Percentiles rank a stretch among this genome's conserved stretches.
Conservation (phyloP, 2,888 invertebrate genomes). For the Julus scanicus region DNA sequence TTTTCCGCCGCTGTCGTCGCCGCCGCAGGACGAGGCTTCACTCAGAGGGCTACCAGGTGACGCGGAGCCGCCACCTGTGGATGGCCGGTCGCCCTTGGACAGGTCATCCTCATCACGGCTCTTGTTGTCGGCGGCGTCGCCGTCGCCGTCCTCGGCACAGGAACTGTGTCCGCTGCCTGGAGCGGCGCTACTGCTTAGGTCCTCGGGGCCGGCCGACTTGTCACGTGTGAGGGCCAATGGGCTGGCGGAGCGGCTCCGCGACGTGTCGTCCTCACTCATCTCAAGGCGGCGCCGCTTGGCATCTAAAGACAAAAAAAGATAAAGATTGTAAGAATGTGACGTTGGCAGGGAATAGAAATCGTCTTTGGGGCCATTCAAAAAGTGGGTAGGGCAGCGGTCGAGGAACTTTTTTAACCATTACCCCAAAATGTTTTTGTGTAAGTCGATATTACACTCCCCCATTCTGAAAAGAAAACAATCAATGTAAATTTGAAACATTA, state of each 20-base stretch:
- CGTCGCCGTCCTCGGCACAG: conserved; percentile 52
- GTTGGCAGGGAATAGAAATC: too few species aligned
- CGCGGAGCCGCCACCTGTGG: background rate
- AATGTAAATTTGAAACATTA: too few species aligned
- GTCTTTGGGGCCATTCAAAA: too few species aligned
- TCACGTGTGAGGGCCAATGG: conserved; percentile 44
- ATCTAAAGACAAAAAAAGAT: conserved; percentile 52
- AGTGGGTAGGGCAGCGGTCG: too few species aligned
- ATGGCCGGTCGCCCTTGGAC: conserved; percentile 18
- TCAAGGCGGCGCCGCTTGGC: conserved; percentile 55
- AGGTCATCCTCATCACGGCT: conserved; percentile 30
- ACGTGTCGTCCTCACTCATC: conserved; percentile 56
- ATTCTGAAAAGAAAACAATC: too few species aligned
- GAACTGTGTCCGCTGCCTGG: background rate
- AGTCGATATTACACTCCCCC: too few species aligned
- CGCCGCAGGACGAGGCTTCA: conserved; percentile 34
- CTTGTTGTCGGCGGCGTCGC: conserved; percentile 41
- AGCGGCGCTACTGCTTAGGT: conserved; percentile 27
- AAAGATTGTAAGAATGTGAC: background rate
- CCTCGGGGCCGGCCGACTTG: conserved; percentile 16
- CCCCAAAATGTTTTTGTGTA: too few species aligned
- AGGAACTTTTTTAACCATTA: too few species aligned
- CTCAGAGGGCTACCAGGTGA: conserved; percentile 53
- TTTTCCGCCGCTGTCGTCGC: background rate
- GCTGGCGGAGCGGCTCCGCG: conserved; percentile 54